Percentiles rank a stretch among this genome's conserved stretches.
Conservation (phyloP, 1,140 invertebrate species). For the Diorhabda sublineata region DNA sequence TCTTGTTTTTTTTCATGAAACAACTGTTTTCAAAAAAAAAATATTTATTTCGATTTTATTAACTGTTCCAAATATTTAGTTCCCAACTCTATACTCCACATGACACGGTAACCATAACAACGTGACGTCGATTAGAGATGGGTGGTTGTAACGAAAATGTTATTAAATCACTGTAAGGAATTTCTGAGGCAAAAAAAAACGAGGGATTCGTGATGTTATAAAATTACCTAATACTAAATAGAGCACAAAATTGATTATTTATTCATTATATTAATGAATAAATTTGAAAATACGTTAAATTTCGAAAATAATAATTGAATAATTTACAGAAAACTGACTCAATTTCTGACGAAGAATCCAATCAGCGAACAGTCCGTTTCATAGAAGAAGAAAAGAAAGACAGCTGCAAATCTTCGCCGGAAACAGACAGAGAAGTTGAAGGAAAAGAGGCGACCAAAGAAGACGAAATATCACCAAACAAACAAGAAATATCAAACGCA, state of each 20-base stretch:
- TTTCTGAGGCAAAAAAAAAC: too few species aligned
- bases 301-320: background rate
- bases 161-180: too few species aligned
- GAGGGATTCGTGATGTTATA: too few species aligned
- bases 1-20: slow-evolving; percentile 32
- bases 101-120: too few species aligned
- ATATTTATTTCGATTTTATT: slow-evolving; percentile 10
- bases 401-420: slow-evolving; percentile 36
- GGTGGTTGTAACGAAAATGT: too few species aligned
- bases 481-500: slow-evolving; percentile 4
- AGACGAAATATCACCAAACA: background rate
- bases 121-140: too few species aligned
- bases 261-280: too few species aligned
- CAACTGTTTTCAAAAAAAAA: slow-evolving; percentile 29
- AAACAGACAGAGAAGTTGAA: slow-evolving; percentile 31
- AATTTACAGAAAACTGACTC: slow-evolving; percentile 35
- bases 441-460: slow-evolving; percentile 4
- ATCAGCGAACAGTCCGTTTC: slow-evolving; percentile 52
- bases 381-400: slow-evolving; percentile 45
- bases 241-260: too few species aligned
- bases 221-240: too few species aligned
- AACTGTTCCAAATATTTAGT: too few species aligned
- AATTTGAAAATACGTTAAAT: too few species aligned
- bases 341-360: slow-evolving; percentile 51
- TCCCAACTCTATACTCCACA: too few species aligned